Conservation (phyloP, 2,888 invertebrate species). For the Heterodera filipjevi region DNA sequence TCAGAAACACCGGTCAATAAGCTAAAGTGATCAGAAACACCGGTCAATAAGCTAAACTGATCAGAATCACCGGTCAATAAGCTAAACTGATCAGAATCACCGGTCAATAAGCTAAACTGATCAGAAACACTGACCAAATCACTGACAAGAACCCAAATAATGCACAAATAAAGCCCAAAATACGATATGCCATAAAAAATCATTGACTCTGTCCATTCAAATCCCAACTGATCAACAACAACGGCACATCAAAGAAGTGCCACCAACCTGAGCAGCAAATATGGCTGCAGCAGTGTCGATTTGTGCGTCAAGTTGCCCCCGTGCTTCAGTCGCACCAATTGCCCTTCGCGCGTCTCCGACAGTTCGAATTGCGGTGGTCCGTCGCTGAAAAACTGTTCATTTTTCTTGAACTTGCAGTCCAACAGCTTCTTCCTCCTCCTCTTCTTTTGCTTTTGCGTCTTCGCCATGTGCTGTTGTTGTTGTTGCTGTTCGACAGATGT, state of each 20-base stretch:
- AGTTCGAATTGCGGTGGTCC: not conserved
- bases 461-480: not conserved
- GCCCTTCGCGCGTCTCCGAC: conserved; percentile 5
- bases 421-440: not conserved
- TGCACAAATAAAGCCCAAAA: too few species aligned
- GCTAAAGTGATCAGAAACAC: too few species aligned
- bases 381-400: not conserved
- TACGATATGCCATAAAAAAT: too few species aligned
- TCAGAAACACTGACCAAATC: too few species aligned
- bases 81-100: too few species aligned
- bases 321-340: conserved; percentile 1
- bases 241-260: not conserved
- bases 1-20: too few species aligned
- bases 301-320: not conserved
- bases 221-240: not conserved
- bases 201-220: not conserved
- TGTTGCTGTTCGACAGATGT: not conserved
- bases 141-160: too few species aligned
- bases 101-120: too few species aligned
- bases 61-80: too few species aligned
- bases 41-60: too few species aligned
- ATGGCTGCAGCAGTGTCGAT: not conserved
- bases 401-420: too few species aligned
- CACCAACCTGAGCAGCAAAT: not conserved
- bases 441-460: too few species aligned